These are phyloP conservation scores for Phyllopteryx taeniolatus DNA, from an alignment of 2,113 vertebrate genomes.

Conservation along the genomic window DNA sequence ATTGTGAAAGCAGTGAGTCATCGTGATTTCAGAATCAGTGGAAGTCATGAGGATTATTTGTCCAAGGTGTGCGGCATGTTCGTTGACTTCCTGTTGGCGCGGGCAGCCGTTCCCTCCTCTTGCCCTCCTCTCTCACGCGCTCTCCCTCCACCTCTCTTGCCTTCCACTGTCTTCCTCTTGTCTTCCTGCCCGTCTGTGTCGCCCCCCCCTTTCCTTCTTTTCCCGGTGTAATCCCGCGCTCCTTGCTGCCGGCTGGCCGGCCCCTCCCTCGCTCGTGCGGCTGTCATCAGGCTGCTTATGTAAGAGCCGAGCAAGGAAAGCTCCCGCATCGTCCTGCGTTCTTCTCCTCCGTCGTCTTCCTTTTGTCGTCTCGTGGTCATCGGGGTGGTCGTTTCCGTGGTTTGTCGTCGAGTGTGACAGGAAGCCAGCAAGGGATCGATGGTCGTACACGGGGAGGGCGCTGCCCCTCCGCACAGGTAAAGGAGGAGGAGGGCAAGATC, in stretches of 20 bases:
- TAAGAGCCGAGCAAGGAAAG: conserved; percentile 52
- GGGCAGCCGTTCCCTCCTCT: too few relatives aligned
- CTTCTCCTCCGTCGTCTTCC: conserved; percentile 15
- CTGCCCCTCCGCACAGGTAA: conserved; percentile 41
- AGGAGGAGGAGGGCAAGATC: background rate
- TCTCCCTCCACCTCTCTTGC: too few relatives aligned
- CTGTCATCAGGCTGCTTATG: conserved; percentile 69
- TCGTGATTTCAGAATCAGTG: too few relatives aligned
- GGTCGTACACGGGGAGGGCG: conserved; percentile 47
- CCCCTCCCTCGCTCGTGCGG: conserved; percentile 20
- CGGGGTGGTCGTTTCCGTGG: conserved; percentile 11
- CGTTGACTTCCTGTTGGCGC: too few relatives aligned
- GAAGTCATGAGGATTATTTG: too few relatives aligned
- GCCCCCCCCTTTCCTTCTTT: conserved; percentile 20
- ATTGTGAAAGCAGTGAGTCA: too few relatives aligned
- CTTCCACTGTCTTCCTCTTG: conserved; percentile 10
- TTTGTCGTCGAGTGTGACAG: conserved; percentile 16
- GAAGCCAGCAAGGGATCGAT: conserved; percentile 31
- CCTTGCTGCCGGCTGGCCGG: background rate
- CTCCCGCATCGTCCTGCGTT: conserved; percentile 32
- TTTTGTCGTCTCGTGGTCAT: conserved; percentile 6
- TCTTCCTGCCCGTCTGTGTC: conserved; percentile 34
- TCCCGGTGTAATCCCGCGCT: background rate
- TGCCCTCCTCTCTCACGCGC: background rate
- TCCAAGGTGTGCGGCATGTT: too few relatives aligned